Evolutionary conservation across 1,140 invertebrate genomes (phyloP), one percentile per base, ranked within the genome.

Genomic region (Drosophila willistoni): DNA sequence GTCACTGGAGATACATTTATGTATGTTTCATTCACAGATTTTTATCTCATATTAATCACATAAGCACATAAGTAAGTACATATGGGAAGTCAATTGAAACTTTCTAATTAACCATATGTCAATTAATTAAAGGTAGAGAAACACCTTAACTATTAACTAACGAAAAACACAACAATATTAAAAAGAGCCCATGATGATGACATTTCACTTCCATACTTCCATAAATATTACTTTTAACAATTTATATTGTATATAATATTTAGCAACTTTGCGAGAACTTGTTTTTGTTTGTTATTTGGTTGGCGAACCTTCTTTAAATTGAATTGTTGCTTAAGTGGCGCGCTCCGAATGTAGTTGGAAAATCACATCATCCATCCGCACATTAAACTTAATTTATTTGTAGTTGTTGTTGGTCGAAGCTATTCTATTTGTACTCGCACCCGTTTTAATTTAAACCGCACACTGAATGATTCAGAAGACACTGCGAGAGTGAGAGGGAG

Each of bases 331-430:
- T 74, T 67, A 64, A 63, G 17, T 54, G 44, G 19, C 33, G 44
- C 22, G 22, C 4, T 47, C 17, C 41, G 44, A 5, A 7, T 47
- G 67, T 42, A 7, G 14, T 42, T 29, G 29, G 7, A 13, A 67
- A 79, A 87, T 76, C 79, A 72, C 75, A 87, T 68, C 75, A 87
- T 68, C 44, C 44, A 63, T 59, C 44, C 63, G 51, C 55, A 69
- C 57, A 77, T 36, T 81, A 39, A 42, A 71, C 17, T 36, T 14
- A 17, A 64, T 25, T 63, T 39, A 34, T 51, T 55, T 34, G 57
- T 64, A 56, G 13, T n/a, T 29, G 17, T 13, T 51, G 44, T 51
- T 51, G 44, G 17, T 22, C 12, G 44, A 51, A 51, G 13, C 57
- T 34, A 17, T 59, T 67, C 14, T 64, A 72, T 65, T 57, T 57